These are phyloP conservation scores for Scortum barcoo DNA, from an alignment of 2,113 vertebrate species.

Conservation along the genomic window DNA sequence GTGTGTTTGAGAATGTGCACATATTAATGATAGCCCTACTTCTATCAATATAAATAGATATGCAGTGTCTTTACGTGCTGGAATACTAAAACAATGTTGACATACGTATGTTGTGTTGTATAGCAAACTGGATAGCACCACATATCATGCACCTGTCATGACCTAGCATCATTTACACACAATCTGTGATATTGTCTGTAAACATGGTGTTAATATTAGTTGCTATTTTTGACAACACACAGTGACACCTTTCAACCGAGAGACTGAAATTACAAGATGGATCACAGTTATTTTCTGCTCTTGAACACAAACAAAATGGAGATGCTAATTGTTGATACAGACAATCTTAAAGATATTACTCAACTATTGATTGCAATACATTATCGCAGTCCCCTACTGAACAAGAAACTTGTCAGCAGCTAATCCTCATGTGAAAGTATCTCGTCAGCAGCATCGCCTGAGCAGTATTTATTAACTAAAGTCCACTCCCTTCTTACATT, in stretches of 20 bases:
- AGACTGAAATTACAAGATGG: background rate
- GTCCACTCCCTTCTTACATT: background rate
- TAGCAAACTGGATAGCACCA: background rate
- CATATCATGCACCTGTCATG: background rate
- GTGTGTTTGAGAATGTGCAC: background rate
- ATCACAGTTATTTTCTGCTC: background rate
- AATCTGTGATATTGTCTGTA: background rate
- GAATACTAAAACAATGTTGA: background rate
- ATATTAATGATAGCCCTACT: too few relatives aligned
- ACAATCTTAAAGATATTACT: background rate
- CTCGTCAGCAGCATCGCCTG: background rate
- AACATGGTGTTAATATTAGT: background rate
- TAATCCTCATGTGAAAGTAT: background rate
- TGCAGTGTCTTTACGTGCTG: background rate
- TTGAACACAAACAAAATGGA: background rate
- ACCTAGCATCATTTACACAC: too few relatives aligned
- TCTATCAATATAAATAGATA: too few relatives aligned
- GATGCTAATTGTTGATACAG: background rate
- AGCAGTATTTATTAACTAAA: background rate
- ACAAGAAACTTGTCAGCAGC: background rate
- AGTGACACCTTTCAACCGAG: background rate
- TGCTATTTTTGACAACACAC: background rate
- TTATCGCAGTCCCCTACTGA: too few relatives aligned
- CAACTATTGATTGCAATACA: background rate
- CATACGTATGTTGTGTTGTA: background rate